Conservation (phyloP, 2,113 vertebrate species). For the Pluvianellus socialis region DNA sequence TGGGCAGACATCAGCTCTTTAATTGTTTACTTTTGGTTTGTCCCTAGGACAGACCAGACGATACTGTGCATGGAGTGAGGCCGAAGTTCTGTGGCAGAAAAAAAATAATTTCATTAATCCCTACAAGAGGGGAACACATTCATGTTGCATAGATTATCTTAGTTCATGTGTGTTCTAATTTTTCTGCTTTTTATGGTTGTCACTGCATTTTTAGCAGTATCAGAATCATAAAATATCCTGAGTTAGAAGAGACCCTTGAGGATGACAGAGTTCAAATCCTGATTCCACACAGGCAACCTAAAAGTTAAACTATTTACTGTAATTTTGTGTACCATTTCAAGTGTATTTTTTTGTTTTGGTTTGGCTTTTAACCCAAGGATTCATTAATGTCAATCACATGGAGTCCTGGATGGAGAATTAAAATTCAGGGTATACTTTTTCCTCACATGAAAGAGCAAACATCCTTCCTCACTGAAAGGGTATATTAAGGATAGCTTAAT, state of each 20-base stretch:
- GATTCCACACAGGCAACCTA: not conserved
- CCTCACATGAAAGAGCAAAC: not conserved
- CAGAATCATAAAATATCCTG: not conserved
- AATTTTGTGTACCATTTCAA: not conserved
- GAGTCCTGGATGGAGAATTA: not conserved
- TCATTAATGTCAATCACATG: not conserved
- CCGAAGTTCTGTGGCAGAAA: not conserved
- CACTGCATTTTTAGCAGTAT: not conserved
- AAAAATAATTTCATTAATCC: not conserved
- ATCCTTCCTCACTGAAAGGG: not conserved
- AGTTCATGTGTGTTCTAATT: not conserved
- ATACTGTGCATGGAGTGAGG: not conserved
- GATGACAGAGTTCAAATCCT: not conserved
- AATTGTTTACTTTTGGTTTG: not conserved
- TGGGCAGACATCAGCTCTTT: not conserved
- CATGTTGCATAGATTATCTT: not conserved
- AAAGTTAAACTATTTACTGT: not conserved
- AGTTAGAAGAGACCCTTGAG: not conserved
- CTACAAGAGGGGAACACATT: not conserved
- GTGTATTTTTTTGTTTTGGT: accelerated
- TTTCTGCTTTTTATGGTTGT: not conserved
- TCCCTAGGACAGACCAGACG: not conserved
- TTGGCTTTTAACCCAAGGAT: not conserved
- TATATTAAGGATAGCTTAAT: not conserved
- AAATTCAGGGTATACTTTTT: not conserved